A percentile compares a stretch with the other conserved stretches of the same genome.
phyloP scores from a whole-genome alignment of 2,113 vertebrate genomes.

The Otus sunia region DNA sequence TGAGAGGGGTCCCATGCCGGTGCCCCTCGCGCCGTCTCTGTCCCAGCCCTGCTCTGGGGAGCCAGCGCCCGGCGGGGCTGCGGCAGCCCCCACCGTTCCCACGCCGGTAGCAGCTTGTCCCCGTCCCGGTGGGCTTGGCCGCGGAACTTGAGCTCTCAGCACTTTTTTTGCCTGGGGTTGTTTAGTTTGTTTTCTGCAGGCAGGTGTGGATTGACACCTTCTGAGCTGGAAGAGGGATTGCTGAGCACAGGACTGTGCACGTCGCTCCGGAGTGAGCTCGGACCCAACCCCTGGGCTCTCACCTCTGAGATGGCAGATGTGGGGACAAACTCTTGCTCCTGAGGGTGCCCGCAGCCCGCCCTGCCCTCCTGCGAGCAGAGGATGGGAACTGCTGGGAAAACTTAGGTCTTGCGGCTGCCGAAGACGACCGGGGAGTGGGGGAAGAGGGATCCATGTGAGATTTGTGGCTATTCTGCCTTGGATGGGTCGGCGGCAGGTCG shows the following conservation, averaged over 20 bases:
- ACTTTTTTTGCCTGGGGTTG: not conserved
- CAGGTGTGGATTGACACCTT: not conserved
- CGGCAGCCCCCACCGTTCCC: not conserved
- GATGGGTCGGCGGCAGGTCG: not conserved
- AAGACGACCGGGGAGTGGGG: not conserved
- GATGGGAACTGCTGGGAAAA: slow-evolving; percentile 34
- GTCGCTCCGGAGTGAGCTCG: not conserved
- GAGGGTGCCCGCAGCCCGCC: not conserved
- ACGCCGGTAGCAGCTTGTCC: not conserved
- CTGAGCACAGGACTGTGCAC: not conserved
- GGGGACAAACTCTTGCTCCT: not conserved
- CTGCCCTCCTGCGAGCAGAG: not conserved
- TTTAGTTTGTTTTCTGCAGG: not conserved
- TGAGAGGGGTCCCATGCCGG: not conserved
- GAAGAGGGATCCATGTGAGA: not conserved
- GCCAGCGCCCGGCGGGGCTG: rapidly evolving
- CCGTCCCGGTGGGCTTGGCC: not conserved
- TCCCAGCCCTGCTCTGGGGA: not conserved
- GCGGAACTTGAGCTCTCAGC: not conserved
- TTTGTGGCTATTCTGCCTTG: not conserved
- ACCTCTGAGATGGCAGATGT: not conserved
- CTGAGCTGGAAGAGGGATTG: not conserved
- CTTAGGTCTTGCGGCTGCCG: not conserved
- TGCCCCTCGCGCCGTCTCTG: rapidly evolving
- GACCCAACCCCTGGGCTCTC: not conserved